These are phyloP conservation scores for Thecophora atra DNA, from an alignment of 2,888 invertebrate genomes.

Conservation along the genomic window DNA sequence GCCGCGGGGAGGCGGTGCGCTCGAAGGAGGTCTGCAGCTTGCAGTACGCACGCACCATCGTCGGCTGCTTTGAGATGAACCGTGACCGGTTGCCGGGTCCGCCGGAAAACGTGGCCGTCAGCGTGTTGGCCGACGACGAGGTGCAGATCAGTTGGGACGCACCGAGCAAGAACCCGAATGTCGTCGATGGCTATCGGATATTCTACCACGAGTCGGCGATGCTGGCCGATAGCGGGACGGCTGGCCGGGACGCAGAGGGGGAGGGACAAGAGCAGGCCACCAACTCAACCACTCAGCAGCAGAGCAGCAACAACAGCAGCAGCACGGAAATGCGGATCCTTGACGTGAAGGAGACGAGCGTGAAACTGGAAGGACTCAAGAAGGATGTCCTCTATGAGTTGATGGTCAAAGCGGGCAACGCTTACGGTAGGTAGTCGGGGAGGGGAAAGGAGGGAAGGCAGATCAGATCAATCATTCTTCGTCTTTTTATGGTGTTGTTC, in stretches of 20 bases:
- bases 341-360: constrained; percentile 78
- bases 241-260: constrained; percentile 35
- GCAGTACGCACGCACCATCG: constrained; percentile 78
- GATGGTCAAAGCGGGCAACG: constrained; percentile 84
- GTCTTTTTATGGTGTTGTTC: constrained; percentile 23
- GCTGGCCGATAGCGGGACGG: constrained; percentile 40
- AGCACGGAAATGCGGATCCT: constrained; percentile 72
- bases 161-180: constrained; percentile 82
- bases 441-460: not conserved
- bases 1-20: constrained; percentile 78
- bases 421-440: constrained; percentile 68
- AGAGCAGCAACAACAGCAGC: constrained; percentile 47
- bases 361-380: constrained; percentile 76
- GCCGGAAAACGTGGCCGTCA: constrained; percentile 74
- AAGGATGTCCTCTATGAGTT: constrained; percentile 81
- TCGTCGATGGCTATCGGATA: constrained; percentile 83
- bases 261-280: constrained; percentile 38
- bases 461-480: not conserved
- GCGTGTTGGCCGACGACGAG: constrained; percentile 70
- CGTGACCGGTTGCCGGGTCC: constrained; percentile 82
- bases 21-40: constrained; percentile 75
- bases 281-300: constrained; percentile 32
- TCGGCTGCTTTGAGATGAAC: constrained; percentile 84
- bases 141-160: constrained; percentile 80
- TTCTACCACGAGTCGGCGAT: constrained; percentile 78